Evolutionary conservation across 2,888 invertebrate genomes (phyloP), one percentile per base, ranked within the genome.

Genomic region (Sminthurinus aureus): DNA sequence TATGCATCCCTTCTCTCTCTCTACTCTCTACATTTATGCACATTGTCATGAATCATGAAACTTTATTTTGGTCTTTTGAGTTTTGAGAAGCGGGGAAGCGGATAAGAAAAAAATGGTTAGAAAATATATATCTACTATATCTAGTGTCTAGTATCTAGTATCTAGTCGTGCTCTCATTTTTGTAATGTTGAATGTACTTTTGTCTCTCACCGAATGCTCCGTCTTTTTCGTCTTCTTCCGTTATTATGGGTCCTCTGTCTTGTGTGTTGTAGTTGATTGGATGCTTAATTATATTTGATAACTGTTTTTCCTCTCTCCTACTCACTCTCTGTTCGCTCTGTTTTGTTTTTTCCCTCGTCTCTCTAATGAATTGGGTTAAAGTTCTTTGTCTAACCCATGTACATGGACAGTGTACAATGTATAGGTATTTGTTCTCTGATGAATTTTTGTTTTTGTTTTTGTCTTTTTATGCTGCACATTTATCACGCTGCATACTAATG

Each of bases 351-450:
- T 69, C 20, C 69, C n/a, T 51, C 51, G 51, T 75, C 50, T 51
- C 58, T 20, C 76, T 76, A 76, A 76, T 76, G 58, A 76, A 52
- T 76, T 58, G 76, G 51, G 22, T 76, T 76, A 20, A 76, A 76
- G 20, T 76, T 50, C 50, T 58, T 9, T 76, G 50, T 18, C 11
- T 51, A 18, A 52, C 58, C 58, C 20, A 15, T 38, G n/a, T 50
- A 38, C 20, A 15, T 38, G n/a, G n/a, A 38, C 38, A 38, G 38
- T 38, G 38, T 38, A 38, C 1, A 38, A 4, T 38, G 38, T 38
- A 38, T 38, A 38, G 38, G 38, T 38, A 38, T 38, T 38, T 38
- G 1, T 38, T 38, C 38, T 38, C 50, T 74, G n/a, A 38, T 38
- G 3, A 38, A 38, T 1, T 38, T 38, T 38, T 38, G 38, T 38